A percentile compares a stretch with the other conserved stretches of the same genome.
phyloP scores from a whole-genome alignment of 2,888 invertebrate genomes.

The Phalera bucephala region DNA sequence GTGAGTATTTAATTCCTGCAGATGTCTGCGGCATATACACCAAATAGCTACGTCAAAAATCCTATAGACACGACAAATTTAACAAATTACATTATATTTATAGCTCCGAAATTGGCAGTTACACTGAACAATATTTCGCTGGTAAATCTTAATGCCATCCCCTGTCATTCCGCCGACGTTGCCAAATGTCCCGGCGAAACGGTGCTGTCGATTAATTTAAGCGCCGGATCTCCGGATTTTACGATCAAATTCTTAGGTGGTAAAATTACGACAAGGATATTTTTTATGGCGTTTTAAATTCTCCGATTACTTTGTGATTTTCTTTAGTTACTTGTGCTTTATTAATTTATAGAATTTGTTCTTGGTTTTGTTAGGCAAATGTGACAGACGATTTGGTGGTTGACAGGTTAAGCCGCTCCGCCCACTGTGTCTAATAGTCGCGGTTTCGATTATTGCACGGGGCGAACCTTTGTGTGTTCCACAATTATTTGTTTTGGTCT shows the following conservation, averaged over 20 bases:
- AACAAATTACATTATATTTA: conserved; percentile 19
- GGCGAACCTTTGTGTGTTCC: too few species aligned
- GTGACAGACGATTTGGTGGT: too few species aligned
- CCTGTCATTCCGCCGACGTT: conserved; percentile 15
- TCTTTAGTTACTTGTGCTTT: conserved; percentile 15
- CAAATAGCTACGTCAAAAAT: conserved; percentile 2
- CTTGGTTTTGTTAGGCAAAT: too few species aligned
- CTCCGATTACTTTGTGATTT: conserved; percentile 31
- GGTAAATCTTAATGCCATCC: conserved; percentile 22
- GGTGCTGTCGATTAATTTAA: conserved; percentile 38
- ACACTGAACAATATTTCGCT: conserved; percentile 23
- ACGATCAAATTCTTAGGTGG: conserved; percentile 38
- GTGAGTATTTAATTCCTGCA: too few species aligned
- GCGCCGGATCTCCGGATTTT: conserved; percentile 32
- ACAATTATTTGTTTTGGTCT: too few species aligned
- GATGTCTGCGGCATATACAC: too few species aligned
- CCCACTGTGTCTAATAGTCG: too few species aligned
- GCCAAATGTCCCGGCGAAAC: conserved; percentile 29
- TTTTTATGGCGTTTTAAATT: conserved; percentile 30
- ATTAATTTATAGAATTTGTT: conserved; percentile 7
- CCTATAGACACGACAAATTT: conserved; percentile 14
- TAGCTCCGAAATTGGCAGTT: conserved; percentile 25
- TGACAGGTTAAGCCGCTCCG: too few species aligned
- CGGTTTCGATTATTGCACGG: too few species aligned
- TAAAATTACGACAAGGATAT: conserved; percentile 35